These are phyloP conservation scores for Hemiscyllium ocellatum DNA, from an alignment of 2,113 vertebrate genomes.

Conservation along the genomic window DNA sequence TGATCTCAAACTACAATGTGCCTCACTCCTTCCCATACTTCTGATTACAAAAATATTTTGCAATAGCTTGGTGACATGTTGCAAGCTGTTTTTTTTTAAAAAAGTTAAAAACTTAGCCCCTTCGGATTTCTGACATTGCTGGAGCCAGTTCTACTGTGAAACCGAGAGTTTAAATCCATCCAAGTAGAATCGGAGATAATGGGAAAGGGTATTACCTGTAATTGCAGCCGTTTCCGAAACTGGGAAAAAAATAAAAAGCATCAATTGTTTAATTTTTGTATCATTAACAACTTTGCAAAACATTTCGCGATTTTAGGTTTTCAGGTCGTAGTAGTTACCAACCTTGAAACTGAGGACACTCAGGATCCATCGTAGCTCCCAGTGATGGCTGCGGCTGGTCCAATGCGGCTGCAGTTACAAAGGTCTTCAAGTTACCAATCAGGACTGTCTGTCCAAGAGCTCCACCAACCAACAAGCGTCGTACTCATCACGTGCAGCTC, in stretches of 20 bases:
- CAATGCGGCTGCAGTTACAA: neutral
- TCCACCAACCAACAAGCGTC: neutral
- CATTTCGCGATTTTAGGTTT: neutral
- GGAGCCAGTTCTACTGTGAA: neutral
- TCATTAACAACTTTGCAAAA: neutral
- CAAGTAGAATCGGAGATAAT: neutral
- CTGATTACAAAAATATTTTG: no score
- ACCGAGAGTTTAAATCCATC: neutral
- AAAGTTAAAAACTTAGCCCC: neutral
- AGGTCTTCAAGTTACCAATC: neutral
- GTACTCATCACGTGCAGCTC: neutral
- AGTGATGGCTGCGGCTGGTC: neutral
- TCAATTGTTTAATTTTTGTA: neutral
- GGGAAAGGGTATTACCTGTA: neutral
- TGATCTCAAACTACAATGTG: no score
- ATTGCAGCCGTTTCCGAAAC: neutral
- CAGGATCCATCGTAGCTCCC: neutral
- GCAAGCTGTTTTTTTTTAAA: neutral
- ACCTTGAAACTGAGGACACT: neutral
- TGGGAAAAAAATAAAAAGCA: neutral
- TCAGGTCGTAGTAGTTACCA: neutral
- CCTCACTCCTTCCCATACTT: no score
- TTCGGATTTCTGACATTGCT: neutral
- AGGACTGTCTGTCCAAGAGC: neutral
- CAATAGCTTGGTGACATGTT: neutral